Evolutionary conservation across 2,113 vertebrate genomes (phyloP), one percentile per base, ranked within the genome.

Genomic region (Struthidea cinerea): DNA sequence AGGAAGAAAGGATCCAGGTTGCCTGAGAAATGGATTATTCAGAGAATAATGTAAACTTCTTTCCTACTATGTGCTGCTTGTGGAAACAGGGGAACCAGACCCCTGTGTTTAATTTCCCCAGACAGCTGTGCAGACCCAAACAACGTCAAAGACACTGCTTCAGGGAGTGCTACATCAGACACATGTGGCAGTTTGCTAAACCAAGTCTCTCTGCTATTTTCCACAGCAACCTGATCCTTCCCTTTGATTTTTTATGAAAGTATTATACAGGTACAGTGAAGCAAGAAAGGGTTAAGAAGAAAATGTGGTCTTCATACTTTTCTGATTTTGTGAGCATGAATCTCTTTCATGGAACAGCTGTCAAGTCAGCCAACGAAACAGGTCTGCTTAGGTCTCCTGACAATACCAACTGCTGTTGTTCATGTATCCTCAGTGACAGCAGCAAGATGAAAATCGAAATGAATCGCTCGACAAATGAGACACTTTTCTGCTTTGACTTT

Each of bases 401-500:
- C 96, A 94, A 95, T 94, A 92, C 92, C 96, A 89, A 85, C 96
- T 77, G 84, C 95, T 93, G 93, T 26, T 97, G 85, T 90, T 96
- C 92, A 76, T 96, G 96, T 89, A 82, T 95, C 92, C 93, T 93
- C 77, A 32, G 80, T 97, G 96, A 97, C 97, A 96, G 96, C 84
- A 90, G 93, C 97, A 93, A 90, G 94, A 90, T 97, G 96, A 91
- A 84, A 95, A 94, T 92, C 83, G 88, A 97, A 97, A 97, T 96
- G 93, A 97, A 94, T 96, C 32, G 88, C 95, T 91, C 94, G 93
- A 91, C 97, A 92, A 95, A 94, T 96, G 97, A 97, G 97, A 95
- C 91, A 68, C 95, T 91, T 97, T 93, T 95, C 89, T 93, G 93
- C 96, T 96, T 91, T 96, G 76, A 96, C 94, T 98, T 97, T 94